phyloP scores from a whole-genome alignment of 37 sponge, comb jelly and placozoan genomes.

The Chondrilla cf. caribensis region DNA sequence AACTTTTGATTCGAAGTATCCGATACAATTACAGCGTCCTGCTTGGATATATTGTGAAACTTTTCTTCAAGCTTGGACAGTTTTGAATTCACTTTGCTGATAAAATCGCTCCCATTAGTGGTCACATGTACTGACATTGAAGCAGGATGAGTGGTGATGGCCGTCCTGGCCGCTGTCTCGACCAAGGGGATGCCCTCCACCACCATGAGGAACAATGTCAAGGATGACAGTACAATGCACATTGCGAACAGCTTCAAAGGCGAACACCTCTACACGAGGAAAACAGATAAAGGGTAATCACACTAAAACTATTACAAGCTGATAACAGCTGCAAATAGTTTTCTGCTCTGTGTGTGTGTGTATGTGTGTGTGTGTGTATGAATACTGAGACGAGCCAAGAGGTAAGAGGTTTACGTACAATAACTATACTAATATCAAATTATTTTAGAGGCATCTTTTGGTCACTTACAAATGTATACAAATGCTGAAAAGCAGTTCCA shows the following conservation, averaged over 20 bases:
- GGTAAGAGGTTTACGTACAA: no score
- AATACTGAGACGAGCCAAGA: no score
- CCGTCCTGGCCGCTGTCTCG: not conserved
- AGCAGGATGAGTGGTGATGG: not conserved
- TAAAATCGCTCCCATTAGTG: not conserved
- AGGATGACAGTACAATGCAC: not conserved
- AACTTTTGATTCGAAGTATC: not conserved
- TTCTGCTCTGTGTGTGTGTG: no score
- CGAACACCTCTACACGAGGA: not conserved
- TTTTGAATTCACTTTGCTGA: not conserved
- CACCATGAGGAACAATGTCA: not conserved
- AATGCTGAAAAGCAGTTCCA: no score
- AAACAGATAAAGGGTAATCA: no score
- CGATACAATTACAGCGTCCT: not conserved
- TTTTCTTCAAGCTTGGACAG: not conserved
- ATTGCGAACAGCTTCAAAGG: conserved; percentile 13
- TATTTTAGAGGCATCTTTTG: no score
- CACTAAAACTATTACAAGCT: no score
- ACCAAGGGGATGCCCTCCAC: conserved; percentile 16
- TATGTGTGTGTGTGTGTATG: no score
- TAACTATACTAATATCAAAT: no score
- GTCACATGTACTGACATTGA: no score
- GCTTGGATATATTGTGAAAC: not conserved
- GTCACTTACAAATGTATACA: no score
- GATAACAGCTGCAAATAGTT: no score